Base-by-base conservation (phyloP, 2,888 invertebrate species). In the Quadroppia sp. region DNA sequence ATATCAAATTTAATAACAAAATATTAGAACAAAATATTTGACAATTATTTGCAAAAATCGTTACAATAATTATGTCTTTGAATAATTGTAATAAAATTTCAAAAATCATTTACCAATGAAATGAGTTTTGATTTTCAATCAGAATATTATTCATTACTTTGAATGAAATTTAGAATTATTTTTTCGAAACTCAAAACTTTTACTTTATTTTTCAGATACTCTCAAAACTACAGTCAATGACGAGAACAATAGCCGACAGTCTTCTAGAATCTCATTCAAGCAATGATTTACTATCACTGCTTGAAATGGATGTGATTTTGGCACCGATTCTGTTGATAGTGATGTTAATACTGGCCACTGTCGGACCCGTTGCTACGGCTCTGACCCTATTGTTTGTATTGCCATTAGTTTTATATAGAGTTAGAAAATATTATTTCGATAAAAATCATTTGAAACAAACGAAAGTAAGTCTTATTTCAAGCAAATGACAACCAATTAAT, bases 361-460 rank as follows among this genome's bases (percentile, higher is more conserved):
- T 64, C 20, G 64, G 64, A 7, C 64, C 64, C 6, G 36, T 64
- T 1, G 17, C 64, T 15, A 64, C 64, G 2, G 2, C 25, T n/a
- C 11, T 64, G 1, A n/a, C 36, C 3, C n/a, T 64, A n/a, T 17
- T 64, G n/a, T 1, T 36, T 17, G 30, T 7, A 7, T n/a, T 64
- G 32, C 64, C 64, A 7, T n/a, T n/a, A 2, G 17, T 64, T n/a
- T 28, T 64, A 64, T 64, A 36, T n/a, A 36, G 20, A 2, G 4
- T n/a, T n/a, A 1, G 6, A 17, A 64, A 36, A 30, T 64, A 64
- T 20, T 64, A 32, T 64, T 32, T 4, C 2, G 3, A 17, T 64
- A 32, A 11, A 7, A 64, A 36, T 64, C 64, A 36, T 20, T 40
- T 64, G 30, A 64, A 17, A 36, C 64, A 36, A 64, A 64, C 64